Evolutionary conservation across 2,113 vertebrate species (phyloP).

Genomic region (Zosterops japonicus): DNA sequence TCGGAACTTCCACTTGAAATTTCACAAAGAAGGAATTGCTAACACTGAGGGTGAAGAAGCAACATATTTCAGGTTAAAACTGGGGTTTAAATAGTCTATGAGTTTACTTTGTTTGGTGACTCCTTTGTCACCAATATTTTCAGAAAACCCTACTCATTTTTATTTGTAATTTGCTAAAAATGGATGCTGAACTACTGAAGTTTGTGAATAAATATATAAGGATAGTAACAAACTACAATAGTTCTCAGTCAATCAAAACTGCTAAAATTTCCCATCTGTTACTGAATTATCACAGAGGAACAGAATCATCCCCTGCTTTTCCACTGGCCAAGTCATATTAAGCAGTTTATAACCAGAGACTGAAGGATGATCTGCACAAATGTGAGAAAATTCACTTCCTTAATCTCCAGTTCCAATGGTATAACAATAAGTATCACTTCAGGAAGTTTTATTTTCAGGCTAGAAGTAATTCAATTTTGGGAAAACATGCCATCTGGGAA

Average conservation of each 20-base stretch:
- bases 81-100: background rate
- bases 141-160: background rate
- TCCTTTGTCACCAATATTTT: background rate
- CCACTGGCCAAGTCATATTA: background rate
- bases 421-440: background rate
- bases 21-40: slow-evolving; percentile 5
- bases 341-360: background rate
- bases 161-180: background rate
- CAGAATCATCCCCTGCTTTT: background rate
- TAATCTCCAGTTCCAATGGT: background rate
- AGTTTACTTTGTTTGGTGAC: background rate
- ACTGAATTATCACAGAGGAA: background rate
- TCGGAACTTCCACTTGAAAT: slow-evolving; percentile 47
- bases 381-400: background rate
- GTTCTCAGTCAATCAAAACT: background rate
- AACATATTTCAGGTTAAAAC: background rate
- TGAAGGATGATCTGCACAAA: background rate
- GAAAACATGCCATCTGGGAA: background rate
- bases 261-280: background rate
- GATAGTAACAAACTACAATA: background rate
- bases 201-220: background rate
- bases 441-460: background rate
- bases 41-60: background rate
- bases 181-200: background rate
- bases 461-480: background rate